Conservation (phyloP, 2,888 invertebrate genomes). For the Catocala fraxini region DNA sequence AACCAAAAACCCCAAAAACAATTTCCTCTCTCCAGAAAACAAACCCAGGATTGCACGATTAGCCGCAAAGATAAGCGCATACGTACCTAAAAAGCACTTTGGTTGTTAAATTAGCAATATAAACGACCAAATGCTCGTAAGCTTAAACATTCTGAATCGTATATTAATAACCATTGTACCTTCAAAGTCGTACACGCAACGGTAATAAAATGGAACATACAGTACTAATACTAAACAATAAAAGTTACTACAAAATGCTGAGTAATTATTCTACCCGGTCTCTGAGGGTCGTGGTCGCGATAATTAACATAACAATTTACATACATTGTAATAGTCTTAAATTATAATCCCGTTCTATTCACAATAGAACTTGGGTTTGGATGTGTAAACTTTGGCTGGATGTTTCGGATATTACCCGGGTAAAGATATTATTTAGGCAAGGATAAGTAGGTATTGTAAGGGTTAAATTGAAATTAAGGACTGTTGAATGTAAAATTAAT, state of each 20-base stretch:
- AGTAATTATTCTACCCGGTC: conserved; percentile 41
- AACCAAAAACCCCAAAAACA: too few species aligned
- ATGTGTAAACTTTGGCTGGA: conserved; percentile 32
- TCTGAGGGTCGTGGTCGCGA: conserved; percentile 19
- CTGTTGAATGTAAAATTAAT: too few species aligned
- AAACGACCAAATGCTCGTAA: too few species aligned
- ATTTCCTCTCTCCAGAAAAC: too few species aligned
- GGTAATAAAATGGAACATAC: conserved; percentile 5
- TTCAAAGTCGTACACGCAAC: not conserved
- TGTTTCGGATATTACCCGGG: conserved; percentile 31
- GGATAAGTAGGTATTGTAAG: conserved; percentile 23
- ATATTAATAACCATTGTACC: not conserved
- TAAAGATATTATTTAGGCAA: conserved; percentile 23
- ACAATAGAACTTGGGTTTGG: conserved; percentile 42
- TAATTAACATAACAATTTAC: conserved; percentile 65
- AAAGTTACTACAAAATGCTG: conserved; percentile 23
- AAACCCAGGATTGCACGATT: too few species aligned
- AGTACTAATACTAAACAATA: conserved; percentile 10
- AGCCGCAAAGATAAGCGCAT: too few species aligned
- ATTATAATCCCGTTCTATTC: conserved; percentile 53
- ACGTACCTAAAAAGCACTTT: too few species aligned
- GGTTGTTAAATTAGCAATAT: too few species aligned
- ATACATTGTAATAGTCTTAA: conserved; percentile 56
- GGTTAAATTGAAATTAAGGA: conserved; percentile 14
- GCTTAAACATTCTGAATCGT: too few species aligned